phyloP scores from a whole-genome alignment of 2,888 invertebrate species.

The Leistus spinibarbis region DNA sequence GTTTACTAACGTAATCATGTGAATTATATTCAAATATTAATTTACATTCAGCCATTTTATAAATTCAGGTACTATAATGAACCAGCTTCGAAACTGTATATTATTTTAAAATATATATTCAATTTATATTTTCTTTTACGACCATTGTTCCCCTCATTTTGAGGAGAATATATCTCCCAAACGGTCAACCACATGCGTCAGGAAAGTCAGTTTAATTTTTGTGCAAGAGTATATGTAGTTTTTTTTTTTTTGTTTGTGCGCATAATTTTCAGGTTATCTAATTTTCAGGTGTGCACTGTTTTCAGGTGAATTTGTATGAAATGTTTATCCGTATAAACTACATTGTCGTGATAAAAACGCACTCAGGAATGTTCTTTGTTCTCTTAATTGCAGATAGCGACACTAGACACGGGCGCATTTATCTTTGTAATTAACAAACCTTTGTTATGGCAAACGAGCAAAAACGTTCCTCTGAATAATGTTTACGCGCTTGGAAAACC shows the following conservation, averaged over 20 bases:
- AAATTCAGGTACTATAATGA: no score
- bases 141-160: no score
- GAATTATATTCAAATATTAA: no score
- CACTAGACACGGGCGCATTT: conserved; percentile 24
- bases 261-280: conserved; percentile 20
- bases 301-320: neutral
- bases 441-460: conserved; percentile 31
- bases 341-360: conserved; percentile 24
- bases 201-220: neutral
- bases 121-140: no score
- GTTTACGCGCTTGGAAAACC: conserved; percentile 7
- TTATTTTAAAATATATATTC: no score
- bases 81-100: no score
- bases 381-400: conserved; percentile 32
- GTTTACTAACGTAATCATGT: no score
- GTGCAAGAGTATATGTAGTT: conserved; percentile 3
- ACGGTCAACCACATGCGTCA: no score
- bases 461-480: conserved; percentile 18
- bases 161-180: no score
- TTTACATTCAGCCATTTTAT: no score
- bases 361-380: conserved; percentile 30
- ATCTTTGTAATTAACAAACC: conserved; percentile 34
- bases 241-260: conserved; percentile 15
- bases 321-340: neutral
- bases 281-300: conserved; percentile 15